A percentile compares a stretch with the other conserved stretches of the same genome.
Evolutionary conservation across 2,888 invertebrate species (phyloP).

Genomic region (Megastigmus dorsalis): DNA sequence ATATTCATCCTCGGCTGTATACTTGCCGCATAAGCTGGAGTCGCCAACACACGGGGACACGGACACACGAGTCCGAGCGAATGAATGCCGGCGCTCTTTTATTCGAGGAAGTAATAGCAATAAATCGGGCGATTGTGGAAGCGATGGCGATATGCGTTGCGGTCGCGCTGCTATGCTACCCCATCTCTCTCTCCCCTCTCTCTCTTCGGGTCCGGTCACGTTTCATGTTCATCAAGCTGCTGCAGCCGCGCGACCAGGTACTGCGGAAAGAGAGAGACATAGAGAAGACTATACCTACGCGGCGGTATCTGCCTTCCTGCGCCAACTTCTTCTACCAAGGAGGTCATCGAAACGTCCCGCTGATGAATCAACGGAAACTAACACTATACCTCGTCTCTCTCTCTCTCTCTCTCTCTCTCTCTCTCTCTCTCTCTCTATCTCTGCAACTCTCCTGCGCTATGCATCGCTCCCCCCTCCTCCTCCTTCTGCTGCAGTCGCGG

Average conservation of each 20-base stretch:
- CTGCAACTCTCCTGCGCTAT: conserved; percentile 22
- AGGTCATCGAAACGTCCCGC: conserved; percentile 54
- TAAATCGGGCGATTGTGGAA: conserved; percentile 37
- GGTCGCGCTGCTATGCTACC: neutral
- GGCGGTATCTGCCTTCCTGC: no score
- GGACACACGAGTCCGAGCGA: no score
- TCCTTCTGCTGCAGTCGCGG: conserved; percentile 26
- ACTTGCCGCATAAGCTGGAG: no score
- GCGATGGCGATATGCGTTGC: conserved; percentile 3
- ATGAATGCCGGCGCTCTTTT: no score
- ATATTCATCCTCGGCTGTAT: no score
- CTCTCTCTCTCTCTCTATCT: conserved; percentile 9
- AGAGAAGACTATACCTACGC: conserved; percentile 33
- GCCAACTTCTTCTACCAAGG: conserved; percentile 66
- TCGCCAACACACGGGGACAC: no score
- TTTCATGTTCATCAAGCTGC: conserved; percentile 49
- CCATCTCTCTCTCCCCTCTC: neutral
- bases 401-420: conserved; percentile 14
- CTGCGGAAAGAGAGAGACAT: neutral
- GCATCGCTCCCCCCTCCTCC: neutral
- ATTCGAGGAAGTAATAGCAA: conserved; percentile 41
- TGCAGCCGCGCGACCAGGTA: conserved; percentile 46
- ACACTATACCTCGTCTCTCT: conserved; percentile 1
- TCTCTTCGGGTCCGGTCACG: conserved; percentile 19
- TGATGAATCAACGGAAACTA: conserved; percentile 52